Evolutionary conservation across 30 jellyfish, hydroid and myxozoan genomes (phyloP).

Genomic region (Nemopilema nomurai): DNA sequence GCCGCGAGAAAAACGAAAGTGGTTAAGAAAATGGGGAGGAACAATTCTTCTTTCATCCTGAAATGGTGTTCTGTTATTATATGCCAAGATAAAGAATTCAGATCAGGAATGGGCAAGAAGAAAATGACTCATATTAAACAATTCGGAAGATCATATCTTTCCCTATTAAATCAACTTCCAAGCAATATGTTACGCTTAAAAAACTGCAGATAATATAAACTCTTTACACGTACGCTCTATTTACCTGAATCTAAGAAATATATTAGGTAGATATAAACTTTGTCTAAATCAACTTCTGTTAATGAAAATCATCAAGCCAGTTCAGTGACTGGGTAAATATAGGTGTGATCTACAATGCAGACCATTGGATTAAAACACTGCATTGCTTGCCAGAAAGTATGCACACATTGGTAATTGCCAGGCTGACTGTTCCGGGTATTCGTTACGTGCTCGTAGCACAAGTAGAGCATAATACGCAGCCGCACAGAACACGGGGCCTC

Average conservation of each 20-base stretch:
- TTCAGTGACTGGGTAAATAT: constrained; percentile 33
- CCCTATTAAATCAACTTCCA: constrained; percentile 72
- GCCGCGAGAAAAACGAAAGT: too few species aligned
- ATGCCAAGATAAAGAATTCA: too few species aligned
- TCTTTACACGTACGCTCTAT: constrained; percentile 60
- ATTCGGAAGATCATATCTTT: constrained; percentile 72
- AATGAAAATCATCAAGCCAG: constrained; percentile 38
- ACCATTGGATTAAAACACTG: constrained; percentile 25
- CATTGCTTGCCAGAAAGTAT: not conserved
- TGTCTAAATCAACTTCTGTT: constrained; percentile 44
- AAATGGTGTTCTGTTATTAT: too few species aligned
- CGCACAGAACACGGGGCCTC: too few species aligned
- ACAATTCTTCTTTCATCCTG: too few species aligned
- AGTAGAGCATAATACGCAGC: too few species aligned
- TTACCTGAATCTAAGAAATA: constrained; percentile 61
- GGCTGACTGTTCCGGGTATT: not conserved
- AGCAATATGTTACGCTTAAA: constrained; percentile 62
- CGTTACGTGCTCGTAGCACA: too few species aligned
- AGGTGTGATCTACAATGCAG: constrained; percentile 11
- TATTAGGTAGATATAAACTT: constrained; percentile 62
- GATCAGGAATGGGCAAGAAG: too few species aligned
- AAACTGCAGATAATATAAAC: constrained; percentile 67
- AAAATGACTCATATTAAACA: constrained; percentile 9
- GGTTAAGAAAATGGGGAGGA: too few species aligned
- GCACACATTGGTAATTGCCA: not conserved